These are phyloP conservation scores for Drosophila demipolita DNA, from an alignment of 2,888 invertebrate genomes.

Conservation along the genomic window DNA sequence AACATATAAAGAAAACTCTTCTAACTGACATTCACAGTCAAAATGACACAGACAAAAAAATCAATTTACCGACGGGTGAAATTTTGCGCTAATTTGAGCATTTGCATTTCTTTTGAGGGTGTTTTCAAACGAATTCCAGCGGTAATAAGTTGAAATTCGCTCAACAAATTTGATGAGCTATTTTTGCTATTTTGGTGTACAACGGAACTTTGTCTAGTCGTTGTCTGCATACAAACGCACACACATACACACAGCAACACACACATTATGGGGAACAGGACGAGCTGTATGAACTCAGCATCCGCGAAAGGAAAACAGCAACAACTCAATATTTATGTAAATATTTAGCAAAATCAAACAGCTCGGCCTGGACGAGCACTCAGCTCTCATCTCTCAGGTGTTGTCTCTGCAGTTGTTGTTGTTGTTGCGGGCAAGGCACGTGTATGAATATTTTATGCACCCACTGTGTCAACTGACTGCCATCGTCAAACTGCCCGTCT, in stretches of 20 bases:
- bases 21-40: no score
- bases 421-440: constrained; percentile 20
- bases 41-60: constrained; percentile 4
- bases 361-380: constrained; percentile 27
- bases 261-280: background rate
- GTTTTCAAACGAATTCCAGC: background rate
- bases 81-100: background rate
- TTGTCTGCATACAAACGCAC: constrained; percentile 53
- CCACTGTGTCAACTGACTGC: constrained; percentile 49
- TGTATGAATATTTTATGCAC: constrained; percentile 63
- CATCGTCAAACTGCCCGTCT: constrained; percentile 41
- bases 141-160: constrained; percentile 10
- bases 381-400: constrained; percentile 29
- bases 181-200: constrained; percentile 25
- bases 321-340: constrained; percentile 68
- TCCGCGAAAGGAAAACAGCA: constrained; percentile 16
- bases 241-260: background rate
- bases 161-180: constrained; percentile 15
- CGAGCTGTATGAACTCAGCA: constrained; percentile 14
- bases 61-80: constrained; percentile 20
- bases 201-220: constrained; percentile 52
- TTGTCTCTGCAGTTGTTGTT: constrained; percentile 14
- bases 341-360: constrained; percentile 60
- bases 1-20: background rate
- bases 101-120: background rate